Base-by-base conservation (phyloP, 2,797 vertebrate species). In the Sebastes dallii region DNA sequence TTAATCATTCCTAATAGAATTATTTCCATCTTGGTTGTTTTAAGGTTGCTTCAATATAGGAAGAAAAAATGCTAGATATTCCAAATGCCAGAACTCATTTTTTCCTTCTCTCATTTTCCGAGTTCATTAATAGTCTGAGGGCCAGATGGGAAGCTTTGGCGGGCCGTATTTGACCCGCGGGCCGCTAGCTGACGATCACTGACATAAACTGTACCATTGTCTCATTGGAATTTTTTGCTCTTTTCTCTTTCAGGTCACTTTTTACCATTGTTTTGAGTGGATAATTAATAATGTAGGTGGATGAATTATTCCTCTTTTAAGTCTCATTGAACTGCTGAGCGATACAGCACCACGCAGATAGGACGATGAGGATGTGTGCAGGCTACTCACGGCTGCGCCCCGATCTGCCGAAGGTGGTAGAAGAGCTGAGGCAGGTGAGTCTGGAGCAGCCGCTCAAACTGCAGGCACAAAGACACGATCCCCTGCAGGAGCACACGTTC, bases 381-480 rank as follows among this genome's bases (percentile, higher is more conserved):
- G 30, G 16, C 6, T 83, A 97, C 99, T 97, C 93, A 99, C 99
- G 99, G 98, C 91, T 99, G 99, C 14, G 98, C 98, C 55, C 96
- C 97, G 3, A 99, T 98, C 95, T 98, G 97, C 77, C 97, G 93
- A 3, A 99, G 97, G 90, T 99, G 99, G 92, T 97, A 98, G 84
- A 99, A 99, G 72, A 99, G 98, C 87, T 99, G 99, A 13, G 99
- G 98, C 75, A 99, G 96, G 83, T 99, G 97, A 0, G 96, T 96
- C 91, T 99, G 98, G 58, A 99, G 96, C 81, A 99, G 96, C 61
- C 95, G 96, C 95, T 99, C 99, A 88, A 99, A 99, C 89, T 98
- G 97, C 89, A 99, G 95, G 91, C 99, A 99, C 84, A 99, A 88
- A 5, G 97, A 97, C 86, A 99, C 97, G 77, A 99, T 97, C 62